These are phyloP conservation scores for Caenorhabditis macrosperma DNA, from an alignment of 2,888 invertebrate species.

Conservation along the genomic window DNA sequence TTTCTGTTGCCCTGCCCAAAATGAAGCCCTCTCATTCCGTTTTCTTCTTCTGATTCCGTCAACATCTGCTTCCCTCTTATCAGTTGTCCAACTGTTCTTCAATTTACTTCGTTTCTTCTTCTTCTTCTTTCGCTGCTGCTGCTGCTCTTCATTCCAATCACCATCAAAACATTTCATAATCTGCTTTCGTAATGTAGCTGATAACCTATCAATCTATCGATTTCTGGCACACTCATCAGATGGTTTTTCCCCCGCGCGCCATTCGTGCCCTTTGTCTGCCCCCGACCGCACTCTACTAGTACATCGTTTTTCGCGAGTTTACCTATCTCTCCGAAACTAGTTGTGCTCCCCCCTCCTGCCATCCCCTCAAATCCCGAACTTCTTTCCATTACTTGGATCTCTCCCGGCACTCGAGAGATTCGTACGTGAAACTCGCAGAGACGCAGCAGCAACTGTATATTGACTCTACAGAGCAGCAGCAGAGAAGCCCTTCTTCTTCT, in stretches of 20 bases:
- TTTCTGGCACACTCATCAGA: neutral
- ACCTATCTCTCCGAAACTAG: slow-evolving; percentile 3
- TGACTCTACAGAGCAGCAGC: slow-evolving; percentile 2
- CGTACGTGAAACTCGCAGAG: slow-evolving; percentile 4
- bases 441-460: slow-evolving; percentile 22
- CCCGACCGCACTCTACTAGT: neutral
- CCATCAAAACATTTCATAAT: slow-evolving; percentile 24
- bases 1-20: no score
- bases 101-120: neutral
- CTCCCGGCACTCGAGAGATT: slow-evolving; percentile 2
- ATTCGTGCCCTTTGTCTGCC: neutral
- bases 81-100: neutral
- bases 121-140: neutral
- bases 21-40: no score
- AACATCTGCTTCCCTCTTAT: no score
- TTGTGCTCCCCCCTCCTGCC: neutral
- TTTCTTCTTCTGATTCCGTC: no score
- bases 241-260: neutral
- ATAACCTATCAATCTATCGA: slow-evolving; percentile 7
- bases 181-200: slow-evolving; percentile 24
- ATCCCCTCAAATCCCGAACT: slow-evolving; percentile 7
- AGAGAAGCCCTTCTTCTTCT: neutral
- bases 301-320: slow-evolving; percentile 10
- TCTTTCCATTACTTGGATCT: slow-evolving; percentile 8
- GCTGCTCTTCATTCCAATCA: neutral